Conservation (phyloP, 2,888 invertebrate species). For the Sicus ferrugineus region DNA sequence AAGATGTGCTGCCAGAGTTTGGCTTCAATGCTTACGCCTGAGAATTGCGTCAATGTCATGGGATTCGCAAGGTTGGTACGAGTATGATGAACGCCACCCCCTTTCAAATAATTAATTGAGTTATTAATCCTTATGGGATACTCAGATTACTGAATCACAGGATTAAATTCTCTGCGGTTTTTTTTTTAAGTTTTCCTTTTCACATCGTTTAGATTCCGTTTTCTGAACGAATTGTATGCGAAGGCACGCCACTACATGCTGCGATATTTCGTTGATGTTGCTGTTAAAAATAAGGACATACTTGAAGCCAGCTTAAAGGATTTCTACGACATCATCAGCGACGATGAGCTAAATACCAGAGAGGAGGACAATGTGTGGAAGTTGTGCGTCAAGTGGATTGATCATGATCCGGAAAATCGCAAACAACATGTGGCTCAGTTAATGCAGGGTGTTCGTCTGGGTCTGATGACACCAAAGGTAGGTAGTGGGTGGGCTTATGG, state of each 20-base stretch:
- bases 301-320: slow-evolving; percentile 76
- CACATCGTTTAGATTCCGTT: slow-evolving; percentile 54
- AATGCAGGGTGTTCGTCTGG: slow-evolving; percentile 81
- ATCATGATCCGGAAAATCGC: slow-evolving; percentile 76
- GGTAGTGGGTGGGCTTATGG: slow-evolving; percentile 33
- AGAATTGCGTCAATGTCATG: slow-evolving; percentile 86
- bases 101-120: background rate
- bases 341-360: slow-evolving; percentile 86
- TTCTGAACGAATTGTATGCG: slow-evolving; percentile 68
- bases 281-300: slow-evolving; percentile 77
- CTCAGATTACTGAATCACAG: background rate
- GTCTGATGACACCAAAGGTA: slow-evolving; percentile 81
- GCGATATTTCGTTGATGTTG: slow-evolving; percentile 78
- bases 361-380: slow-evolving; percentile 90
- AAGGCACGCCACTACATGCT: slow-evolving; percentile 76
- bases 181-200: background rate
- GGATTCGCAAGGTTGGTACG: slow-evolving; percentile 78
- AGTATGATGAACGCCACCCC: background rate
- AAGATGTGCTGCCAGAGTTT: slow-evolving; percentile 83
- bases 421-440: slow-evolving; percentile 79
- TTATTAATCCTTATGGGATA: background rate
- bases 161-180: background rate
- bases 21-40: slow-evolving; percentile 72
- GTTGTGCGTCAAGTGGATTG: slow-evolving; percentile 85
- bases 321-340: slow-evolving; percentile 77